A percentile compares a stretch with the other conserved stretches of the same genome.
phyloP scores from a whole-genome alignment of 2,797 vertebrate genomes.

The Tachyglossus aculeatus region DNA sequence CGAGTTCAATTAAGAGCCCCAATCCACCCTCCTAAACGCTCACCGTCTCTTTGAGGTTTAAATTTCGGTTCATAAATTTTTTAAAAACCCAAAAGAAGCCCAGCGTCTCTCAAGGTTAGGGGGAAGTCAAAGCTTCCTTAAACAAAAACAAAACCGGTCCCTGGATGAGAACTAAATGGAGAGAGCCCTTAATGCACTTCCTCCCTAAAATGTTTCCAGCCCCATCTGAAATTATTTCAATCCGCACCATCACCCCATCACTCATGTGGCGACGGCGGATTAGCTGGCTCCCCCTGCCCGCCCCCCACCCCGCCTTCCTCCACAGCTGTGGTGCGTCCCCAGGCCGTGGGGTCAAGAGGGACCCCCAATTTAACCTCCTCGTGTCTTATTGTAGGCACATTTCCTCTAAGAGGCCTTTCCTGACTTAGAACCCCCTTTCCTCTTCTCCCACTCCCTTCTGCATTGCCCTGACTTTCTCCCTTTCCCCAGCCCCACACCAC shows the following conservation, averaged over 20 bases:
- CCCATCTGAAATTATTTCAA: constrained; percentile 71
- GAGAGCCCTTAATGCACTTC: constrained; percentile 59
- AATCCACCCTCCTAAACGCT: background rate
- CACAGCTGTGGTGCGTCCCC: constrained; percentile 10
- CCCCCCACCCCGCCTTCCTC: too few species aligned
- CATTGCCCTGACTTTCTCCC: too few species aligned
- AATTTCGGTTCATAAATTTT: constrained; percentile 67
- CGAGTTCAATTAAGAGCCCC: constrained; percentile 41
- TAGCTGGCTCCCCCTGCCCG: too few species aligned
- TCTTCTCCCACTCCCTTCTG: too few species aligned
- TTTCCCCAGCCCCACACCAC: too few species aligned
- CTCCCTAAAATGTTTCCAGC: constrained; percentile 64
- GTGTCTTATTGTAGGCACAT: constrained; percentile 57
- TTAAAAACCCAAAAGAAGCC: constrained; percentile 65
- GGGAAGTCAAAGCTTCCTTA: constrained; percentile 59
- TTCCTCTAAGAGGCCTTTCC: too few species aligned
- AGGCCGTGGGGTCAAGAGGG: constrained; percentile 53
- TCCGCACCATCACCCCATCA: constrained; percentile 58
- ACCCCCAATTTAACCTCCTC: constrained; percentile 48
- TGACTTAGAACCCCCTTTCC: too few species aligned
- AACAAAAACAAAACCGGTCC: constrained; percentile 70
- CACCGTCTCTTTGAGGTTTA: constrained; percentile 62
- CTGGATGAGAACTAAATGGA: constrained; percentile 42
- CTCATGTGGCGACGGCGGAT: too few species aligned
- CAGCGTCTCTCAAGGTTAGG: constrained; percentile 65